Evolutionary conservation across 2,888 invertebrate species (phyloP).

Genomic region (Malthinus seriepunctatus): DNA sequence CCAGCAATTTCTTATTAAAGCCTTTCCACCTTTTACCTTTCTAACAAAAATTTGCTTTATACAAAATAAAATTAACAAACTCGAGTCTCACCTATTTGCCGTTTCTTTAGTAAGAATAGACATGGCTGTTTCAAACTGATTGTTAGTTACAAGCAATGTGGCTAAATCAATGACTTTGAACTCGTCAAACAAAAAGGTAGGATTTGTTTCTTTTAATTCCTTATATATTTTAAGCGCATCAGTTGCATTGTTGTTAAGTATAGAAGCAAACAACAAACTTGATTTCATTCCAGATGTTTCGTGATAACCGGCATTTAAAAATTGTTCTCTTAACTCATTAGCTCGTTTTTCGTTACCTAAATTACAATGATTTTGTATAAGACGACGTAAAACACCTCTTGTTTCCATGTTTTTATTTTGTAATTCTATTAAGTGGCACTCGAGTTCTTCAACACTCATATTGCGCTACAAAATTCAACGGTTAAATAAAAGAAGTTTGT

Average conservation of each 20-base stretch:
- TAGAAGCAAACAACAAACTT: conserved; percentile 63
- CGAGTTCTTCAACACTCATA: conserved; percentile 66
- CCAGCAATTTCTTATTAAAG: conserved; percentile 64
- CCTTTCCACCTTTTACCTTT: conserved; percentile 51
- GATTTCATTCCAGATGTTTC: conserved; percentile 70
- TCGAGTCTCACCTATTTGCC: conserved; percentile 49
- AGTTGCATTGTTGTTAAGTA: conserved; percentile 60
- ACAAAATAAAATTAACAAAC: no score
- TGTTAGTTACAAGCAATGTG: conserved; percentile 59
- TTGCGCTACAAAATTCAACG: conserved; percentile 53
- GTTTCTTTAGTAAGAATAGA: conserved; percentile 59
- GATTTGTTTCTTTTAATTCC: conserved; percentile 58
- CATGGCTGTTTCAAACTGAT: conserved; percentile 54
- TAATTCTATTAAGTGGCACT: conserved; percentile 67
- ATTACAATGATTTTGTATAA: conserved; percentile 63
- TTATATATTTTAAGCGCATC: conserved; percentile 59
- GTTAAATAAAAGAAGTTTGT: not conserved
- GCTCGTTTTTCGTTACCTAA: conserved; percentile 61
- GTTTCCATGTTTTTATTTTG: conserved; percentile 68
- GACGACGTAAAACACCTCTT: conserved; percentile 65
- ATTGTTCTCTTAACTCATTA: conserved; percentile 59
- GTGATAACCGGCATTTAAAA: conserved; percentile 53
- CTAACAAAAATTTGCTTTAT: conserved; percentile 39
- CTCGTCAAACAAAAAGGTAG: conserved; percentile 65
- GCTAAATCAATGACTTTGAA: conserved; percentile 69